phyloP scores from a whole-genome alignment of 2,113 vertebrate species.

The Crotalus helleri region DNA sequence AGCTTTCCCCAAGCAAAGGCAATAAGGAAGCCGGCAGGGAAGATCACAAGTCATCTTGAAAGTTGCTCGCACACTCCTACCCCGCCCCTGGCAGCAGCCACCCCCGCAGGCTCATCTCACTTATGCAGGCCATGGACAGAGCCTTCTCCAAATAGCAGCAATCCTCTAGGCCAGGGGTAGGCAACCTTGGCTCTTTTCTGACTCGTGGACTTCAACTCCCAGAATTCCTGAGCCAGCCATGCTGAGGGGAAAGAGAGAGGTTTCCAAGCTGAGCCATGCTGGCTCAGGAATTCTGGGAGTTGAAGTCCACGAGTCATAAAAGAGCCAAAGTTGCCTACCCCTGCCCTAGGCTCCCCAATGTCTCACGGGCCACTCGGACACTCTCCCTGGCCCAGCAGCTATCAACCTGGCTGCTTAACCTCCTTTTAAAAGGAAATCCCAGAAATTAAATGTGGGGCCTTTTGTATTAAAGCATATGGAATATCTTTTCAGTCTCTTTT shows the following conservation, averaged over 20 bases:
- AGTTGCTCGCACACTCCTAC: not conserved
- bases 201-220: no score
- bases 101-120: not conserved
- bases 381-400: not conserved
- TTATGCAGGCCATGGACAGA: not conserved
- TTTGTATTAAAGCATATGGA: not conserved
- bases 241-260: no score
- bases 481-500: not conserved
- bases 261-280: no score
- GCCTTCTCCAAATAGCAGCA: not conserved
- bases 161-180: not conserved
- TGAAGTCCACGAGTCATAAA: no score
- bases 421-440: not conserved
- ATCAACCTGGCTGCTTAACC: not conserved
- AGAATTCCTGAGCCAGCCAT: no score
- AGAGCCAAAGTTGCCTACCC: no score
- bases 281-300: no score
- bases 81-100: not conserved
- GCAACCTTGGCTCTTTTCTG: no score
- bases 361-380: not conserved
- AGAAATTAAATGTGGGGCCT: not conserved
- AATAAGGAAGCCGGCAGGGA: not conserved
- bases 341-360: not conserved
- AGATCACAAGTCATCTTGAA: not conserved
- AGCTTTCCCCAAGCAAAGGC: not conserved